Conservation (phyloP, 2,113 vertebrate species). For the Chlorodrepanis virens region DNA sequence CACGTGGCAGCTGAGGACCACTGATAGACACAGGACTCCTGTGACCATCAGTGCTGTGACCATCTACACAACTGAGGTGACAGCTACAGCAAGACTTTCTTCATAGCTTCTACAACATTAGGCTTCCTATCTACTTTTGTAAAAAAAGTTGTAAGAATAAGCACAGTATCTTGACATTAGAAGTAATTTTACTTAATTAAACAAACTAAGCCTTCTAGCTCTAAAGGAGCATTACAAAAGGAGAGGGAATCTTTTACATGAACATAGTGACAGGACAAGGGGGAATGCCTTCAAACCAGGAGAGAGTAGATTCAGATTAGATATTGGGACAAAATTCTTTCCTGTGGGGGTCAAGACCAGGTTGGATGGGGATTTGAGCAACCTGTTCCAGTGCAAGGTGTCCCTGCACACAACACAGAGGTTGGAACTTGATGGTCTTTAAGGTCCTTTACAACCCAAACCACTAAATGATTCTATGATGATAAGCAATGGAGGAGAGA, state of each 20-base stretch:
- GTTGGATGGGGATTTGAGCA: background rate
- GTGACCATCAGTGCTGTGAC: background rate
- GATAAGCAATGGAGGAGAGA: background rate
- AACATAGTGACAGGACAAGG: background rate
- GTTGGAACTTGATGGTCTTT: background rate
- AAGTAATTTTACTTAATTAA: background rate
- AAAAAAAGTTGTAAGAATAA: background rate
- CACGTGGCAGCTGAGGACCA: background rate
- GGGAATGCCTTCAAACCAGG: background rate
- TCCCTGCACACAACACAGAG: background rate
- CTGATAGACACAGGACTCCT: rapidly evolving
- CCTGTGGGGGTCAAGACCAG: background rate
- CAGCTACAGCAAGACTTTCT: background rate
- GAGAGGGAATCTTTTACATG: background rate
- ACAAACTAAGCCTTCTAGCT: background rate
- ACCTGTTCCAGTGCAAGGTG: background rate
- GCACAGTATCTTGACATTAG: background rate
- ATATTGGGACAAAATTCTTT: background rate
- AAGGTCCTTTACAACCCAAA: background rate
- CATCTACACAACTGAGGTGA: background rate
- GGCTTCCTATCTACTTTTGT: background rate
- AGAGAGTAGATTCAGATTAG: background rate
- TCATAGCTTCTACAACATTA: background rate
- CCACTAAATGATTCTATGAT: background rate
- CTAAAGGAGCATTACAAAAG: background rate